Conservation (phyloP, 2,888 invertebrate genomes). For the Sycophila texana region DNA sequence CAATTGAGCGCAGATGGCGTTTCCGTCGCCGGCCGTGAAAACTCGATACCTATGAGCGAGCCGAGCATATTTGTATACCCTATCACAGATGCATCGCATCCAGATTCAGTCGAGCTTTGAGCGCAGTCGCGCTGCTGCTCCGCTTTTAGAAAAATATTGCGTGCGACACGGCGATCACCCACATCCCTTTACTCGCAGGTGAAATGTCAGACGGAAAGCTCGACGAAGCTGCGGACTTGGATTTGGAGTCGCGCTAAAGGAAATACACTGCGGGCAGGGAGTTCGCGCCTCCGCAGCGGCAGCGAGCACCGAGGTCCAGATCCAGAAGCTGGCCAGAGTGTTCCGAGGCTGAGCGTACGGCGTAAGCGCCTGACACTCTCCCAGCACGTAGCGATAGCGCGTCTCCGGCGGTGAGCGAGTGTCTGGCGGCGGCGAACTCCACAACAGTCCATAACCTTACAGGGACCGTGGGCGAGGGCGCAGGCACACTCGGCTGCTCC, state of each 20-base stretch:
- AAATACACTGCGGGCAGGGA: neutral
- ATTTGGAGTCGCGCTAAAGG: no score
- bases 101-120: neutral
- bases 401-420: neutral
- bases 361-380: neutral
- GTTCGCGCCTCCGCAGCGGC: neutral
- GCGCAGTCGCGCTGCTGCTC: neutral
- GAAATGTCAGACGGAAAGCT: constrained; percentile 44
- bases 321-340: no score
- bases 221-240: neutral
- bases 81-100: no score
- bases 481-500: neutral
- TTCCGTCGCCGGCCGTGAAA: neutral
- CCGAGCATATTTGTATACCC: neutral
- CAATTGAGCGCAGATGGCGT: neutral
- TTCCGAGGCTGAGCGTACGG: no score
- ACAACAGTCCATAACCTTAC: neutral
- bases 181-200: constrained; percentile 21
- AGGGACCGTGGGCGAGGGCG: neutral
- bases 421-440: neutral
- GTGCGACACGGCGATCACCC: constrained; percentile 22
- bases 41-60: neutral
- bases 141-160: constrained; percentile 35
- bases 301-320: no score
- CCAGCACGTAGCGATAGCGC: neutral